phyloP scores from a whole-genome alignment of 1,140 invertebrate genomes.

The Aplysia californica region DNA sequence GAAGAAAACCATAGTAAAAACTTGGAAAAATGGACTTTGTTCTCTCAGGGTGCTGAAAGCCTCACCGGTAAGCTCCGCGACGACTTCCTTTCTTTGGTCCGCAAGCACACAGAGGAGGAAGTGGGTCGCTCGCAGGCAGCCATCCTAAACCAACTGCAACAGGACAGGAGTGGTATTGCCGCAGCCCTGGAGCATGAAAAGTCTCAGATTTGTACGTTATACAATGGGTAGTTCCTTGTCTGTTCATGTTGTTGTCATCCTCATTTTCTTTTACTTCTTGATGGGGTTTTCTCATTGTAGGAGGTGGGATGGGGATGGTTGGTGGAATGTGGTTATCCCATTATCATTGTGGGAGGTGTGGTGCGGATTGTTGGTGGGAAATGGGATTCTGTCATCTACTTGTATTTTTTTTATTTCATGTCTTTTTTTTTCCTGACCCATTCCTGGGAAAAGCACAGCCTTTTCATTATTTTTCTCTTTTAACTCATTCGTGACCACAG shows the following conservation, averaged over 20 bases:
- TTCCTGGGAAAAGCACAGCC: too few species aligned
- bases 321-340: too few species aligned
- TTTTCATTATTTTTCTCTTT: too few species aligned
- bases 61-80: slow-evolving; percentile 18
- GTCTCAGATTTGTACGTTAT: slow-evolving; percentile 2
- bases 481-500: too few species aligned
- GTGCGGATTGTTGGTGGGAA: too few species aligned
- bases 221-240: not conserved
- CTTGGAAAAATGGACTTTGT: too few species aligned
- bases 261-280: not conserved
- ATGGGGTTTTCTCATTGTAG: not conserved
- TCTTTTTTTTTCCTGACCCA: too few species aligned
- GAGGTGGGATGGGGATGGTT: not conserved
- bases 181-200: slow-evolving; percentile 6
- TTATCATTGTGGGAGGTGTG: too few species aligned
- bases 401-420: too few species aligned
- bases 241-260: not conserved
- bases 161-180: not conserved
- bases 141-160: slow-evolving; percentile 12
- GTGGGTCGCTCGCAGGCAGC: not conserved
- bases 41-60: slow-evolving; percentile 12
- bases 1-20: too few species aligned
- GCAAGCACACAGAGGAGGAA: not conserved
- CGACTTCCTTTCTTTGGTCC: slow-evolving; percentile 12
- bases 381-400: too few species aligned